phyloP scores from a whole-genome alignment of 1,140 invertebrate genomes.

The Pogonus chalceus region DNA sequence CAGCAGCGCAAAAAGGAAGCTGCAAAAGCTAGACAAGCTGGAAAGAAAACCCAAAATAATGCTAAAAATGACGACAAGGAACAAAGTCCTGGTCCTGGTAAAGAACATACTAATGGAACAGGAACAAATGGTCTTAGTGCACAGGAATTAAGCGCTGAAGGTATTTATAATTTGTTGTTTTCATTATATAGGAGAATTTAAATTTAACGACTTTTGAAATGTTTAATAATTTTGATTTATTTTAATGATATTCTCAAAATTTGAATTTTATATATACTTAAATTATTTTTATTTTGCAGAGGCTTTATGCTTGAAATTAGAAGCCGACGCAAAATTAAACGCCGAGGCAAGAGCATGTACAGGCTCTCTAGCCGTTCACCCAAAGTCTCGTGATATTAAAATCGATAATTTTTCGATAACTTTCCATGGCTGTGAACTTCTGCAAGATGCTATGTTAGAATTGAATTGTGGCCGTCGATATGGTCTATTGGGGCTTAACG shows the following conservation, averaged over 20 bases:
- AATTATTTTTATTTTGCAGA: constrained; percentile 43
- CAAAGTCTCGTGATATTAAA: constrained; percentile 90
- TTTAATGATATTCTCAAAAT: not conserved
- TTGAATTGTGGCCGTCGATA: constrained; percentile 94
- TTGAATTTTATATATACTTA: constrained; percentile 10
- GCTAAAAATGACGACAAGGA: constrained; percentile 43
- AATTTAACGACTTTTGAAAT: constrained; percentile 9
- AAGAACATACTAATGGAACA: constrained; percentile 15
- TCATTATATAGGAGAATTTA: constrained; percentile 1
- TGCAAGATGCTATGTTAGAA: constrained; percentile 92
- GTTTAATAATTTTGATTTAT: constrained; percentile 11
- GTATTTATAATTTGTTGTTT: constrained; percentile 26
- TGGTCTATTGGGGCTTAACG: constrained; percentile 92
- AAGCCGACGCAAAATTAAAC: constrained; percentile 81
- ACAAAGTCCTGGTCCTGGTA: constrained; percentile 38
- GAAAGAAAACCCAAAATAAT: constrained; percentile 49
- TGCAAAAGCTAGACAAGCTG: constrained; percentile 63
- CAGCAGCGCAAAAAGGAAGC: constrained; percentile 96
- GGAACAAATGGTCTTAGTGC: constrained; percentile 36
- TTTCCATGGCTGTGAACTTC: constrained; percentile 92
- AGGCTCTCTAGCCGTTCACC: constrained; percentile 88
- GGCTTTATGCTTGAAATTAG: constrained; percentile 76
- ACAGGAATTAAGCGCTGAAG: constrained; percentile 38
- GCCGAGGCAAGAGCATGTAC: constrained; percentile 91
- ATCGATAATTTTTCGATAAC: constrained; percentile 96